Evolutionary conservation across 2,113 vertebrate genomes (phyloP).

Genomic region (mouse (Mus musculus)): DNA sequence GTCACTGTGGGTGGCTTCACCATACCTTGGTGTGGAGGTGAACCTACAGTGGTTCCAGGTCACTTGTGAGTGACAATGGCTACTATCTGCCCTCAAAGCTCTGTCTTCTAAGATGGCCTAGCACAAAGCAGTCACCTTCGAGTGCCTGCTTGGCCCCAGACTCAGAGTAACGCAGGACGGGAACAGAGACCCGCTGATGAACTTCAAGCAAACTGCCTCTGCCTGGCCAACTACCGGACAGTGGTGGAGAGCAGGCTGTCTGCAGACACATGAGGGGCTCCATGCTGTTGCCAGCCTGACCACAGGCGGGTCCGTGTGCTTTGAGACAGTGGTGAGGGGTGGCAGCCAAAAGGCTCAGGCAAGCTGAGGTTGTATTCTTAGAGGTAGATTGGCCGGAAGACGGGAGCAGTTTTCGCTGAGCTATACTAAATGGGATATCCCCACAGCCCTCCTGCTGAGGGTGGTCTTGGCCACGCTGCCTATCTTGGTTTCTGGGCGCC

Average conservation of each 20-base stretch:
- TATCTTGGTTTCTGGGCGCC: slow-evolving; percentile 68
- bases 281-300: slow-evolving; percentile 45
- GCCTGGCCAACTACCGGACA: slow-evolving; percentile 15
- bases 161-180: neutral
- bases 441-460: slow-evolving; percentile 41
- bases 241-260: neutral
- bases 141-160: neutral
- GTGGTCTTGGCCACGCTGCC: slow-evolving; percentile 62
- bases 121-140: neutral
- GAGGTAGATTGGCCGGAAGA: slow-evolving; percentile 49
- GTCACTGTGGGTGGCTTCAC: accelerated
- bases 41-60: accelerated
- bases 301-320: slow-evolving; percentile 62
- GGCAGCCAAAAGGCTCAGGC: slow-evolving; percentile 52
- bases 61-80: neutral
- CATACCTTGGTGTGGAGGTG: accelerated
- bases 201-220: neutral
- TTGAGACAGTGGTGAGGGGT: slow-evolving; percentile 47
- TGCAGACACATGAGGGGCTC: slow-evolving; percentile 60
- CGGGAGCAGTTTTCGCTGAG: slow-evolving; percentile 57
- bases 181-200: neutral
- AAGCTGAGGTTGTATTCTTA: slow-evolving; percentile 24
- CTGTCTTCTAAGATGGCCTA: neutral
- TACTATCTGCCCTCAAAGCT: neutral
- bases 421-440: slow-evolving; percentile 55